phyloP scores from a whole-genome alignment of 2,797 vertebrate species.

The Mus minutoides region DNA sequence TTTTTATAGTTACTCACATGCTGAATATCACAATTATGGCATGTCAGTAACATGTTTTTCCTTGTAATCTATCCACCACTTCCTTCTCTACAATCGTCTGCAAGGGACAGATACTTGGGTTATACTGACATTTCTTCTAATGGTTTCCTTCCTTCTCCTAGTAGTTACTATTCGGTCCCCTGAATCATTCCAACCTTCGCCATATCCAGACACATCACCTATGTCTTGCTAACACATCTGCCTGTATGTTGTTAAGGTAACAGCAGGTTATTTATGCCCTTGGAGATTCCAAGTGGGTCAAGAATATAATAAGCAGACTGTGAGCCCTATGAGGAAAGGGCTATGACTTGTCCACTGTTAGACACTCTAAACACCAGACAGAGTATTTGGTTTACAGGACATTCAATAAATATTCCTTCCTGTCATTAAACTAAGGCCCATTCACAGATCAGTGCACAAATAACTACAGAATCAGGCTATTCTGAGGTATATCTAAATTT shows the following conservation, averaged over 20 bases:
- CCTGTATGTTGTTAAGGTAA: conserved; percentile 43
- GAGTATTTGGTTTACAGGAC: neutral
- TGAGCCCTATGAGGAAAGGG: conserved; percentile 37
- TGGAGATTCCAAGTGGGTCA: conserved; percentile 59
- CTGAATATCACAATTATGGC: conserved; percentile 54
- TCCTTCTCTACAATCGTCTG: conserved; percentile 48
- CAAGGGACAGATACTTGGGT: conserved; percentile 25
- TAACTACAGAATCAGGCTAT: conserved; percentile 14
- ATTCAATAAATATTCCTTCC: conserved; percentile 15
- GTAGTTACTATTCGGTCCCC: conserved; percentile 12
- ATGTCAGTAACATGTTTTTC: conserved; percentile 48
- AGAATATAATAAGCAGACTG: conserved; percentile 39
- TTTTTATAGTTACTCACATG: conserved; percentile 58
- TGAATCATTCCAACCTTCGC: conserved; percentile 30
- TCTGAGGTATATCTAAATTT: conserved; percentile 37
- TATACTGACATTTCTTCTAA: conserved; percentile 29
- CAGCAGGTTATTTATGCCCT: conserved; percentile 12
- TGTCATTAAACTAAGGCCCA: conserved; percentile 41
- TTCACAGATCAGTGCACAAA: conserved; percentile 34
- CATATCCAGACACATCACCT: neutral
- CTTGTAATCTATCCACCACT: conserved; percentile 35
- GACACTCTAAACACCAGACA: neutral
- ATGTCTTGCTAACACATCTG: conserved; percentile 46
- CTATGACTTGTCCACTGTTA: conserved; percentile 6
- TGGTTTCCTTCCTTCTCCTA: conserved; percentile 18